phyloP scores from a whole-genome alignment of 2,797 vertebrate species.

The Malacoctenus gilli region DNA sequence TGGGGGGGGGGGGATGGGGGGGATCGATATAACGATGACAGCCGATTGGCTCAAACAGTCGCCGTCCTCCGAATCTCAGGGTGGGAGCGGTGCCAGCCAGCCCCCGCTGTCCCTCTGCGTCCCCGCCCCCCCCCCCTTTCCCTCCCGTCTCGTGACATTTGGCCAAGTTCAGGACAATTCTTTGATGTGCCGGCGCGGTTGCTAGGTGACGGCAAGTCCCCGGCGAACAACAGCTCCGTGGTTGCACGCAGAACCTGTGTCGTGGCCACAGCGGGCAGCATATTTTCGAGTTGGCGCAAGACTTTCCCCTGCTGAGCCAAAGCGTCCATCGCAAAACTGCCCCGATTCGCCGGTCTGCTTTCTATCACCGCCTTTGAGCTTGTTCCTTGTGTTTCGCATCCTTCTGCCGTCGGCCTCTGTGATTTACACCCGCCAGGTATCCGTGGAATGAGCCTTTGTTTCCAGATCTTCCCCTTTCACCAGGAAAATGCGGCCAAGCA shows the following conservation, averaged over 20 bases:
- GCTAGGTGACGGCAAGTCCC: constrained; percentile 63
- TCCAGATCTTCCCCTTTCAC: constrained; percentile 18
- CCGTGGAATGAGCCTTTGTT: constrained; percentile 12
- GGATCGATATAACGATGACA: neutral
- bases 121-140: constrained; percentile 1
- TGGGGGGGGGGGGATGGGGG: no score
- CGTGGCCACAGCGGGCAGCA: constrained; percentile 54
- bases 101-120: constrained; percentile 5
- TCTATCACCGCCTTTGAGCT: constrained; percentile 22
- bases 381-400: constrained; percentile 1
- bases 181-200: constrained; percentile 65
- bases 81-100: constrained; percentile 1
- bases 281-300: constrained; percentile 54
- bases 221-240: constrained; percentile 74
- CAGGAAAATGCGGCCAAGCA: no score
- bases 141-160: constrained; percentile 22
- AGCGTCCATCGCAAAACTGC: constrained; percentile 37
- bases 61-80: neutral
- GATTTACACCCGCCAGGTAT: constrained; percentile 35
- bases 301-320: constrained; percentile 28
- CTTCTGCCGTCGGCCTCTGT: constrained; percentile 20
- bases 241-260: constrained; percentile 60
- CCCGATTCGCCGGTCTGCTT: constrained; percentile 41
- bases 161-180: constrained; percentile 41
- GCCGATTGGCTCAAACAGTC: constrained; percentile 17